phyloP scores from a whole-genome alignment of 2,797 vertebrate genomes.

The Geotrypetes seraphini region DNA sequence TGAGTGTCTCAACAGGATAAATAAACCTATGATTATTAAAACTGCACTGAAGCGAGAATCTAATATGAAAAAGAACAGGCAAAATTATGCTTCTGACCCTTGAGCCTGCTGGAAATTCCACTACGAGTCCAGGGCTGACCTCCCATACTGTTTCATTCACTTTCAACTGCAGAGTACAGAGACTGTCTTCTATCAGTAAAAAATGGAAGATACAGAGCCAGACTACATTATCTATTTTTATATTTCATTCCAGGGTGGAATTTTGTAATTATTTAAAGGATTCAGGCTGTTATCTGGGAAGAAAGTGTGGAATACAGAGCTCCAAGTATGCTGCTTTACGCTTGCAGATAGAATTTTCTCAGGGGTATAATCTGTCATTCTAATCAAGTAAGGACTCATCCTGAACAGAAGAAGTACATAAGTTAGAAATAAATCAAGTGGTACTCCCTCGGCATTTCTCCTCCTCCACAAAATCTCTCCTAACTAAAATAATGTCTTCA shows the following conservation, averaged over 20 bases:
- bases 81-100: too few species aligned
- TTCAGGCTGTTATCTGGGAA: background rate
- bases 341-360: background rate
- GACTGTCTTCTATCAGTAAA: background rate
- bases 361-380: background rate
- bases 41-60: too few species aligned
- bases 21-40: too few species aligned
- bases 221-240: background rate
- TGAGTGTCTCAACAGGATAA: too few species aligned
- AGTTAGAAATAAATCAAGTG: background rate
- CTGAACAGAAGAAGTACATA: background rate
- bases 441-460: background rate
- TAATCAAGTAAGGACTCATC: background rate
- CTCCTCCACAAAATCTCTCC: background rate
- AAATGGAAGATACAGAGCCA: background rate
- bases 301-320: background rate
- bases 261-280: background rate
- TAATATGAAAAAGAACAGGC: too few species aligned
- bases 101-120: background rate
- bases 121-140: background rate
- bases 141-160: background rate
- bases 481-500: slow-evolving; percentile 2
- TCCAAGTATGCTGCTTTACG: background rate
- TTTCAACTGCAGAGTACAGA: background rate
- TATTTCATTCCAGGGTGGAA: background rate